These are phyloP conservation scores for Tachina grossa DNA, from an alignment of 2,888 invertebrate genomes.

Conservation along the genomic window DNA sequence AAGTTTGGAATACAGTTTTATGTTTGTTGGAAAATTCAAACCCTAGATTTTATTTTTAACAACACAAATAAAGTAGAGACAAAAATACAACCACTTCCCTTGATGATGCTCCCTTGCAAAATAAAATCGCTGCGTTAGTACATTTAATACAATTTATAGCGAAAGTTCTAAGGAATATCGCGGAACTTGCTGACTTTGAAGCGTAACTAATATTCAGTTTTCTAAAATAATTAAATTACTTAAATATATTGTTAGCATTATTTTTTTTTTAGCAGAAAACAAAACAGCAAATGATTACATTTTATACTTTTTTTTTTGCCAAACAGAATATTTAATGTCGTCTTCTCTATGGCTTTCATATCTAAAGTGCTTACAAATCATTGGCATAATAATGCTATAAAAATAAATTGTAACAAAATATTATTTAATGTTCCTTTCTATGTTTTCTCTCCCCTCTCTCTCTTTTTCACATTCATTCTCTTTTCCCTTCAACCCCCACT, in stretches of 20 bases:
- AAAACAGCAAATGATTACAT: slow-evolving; percentile 15
- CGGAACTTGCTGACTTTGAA: too few relatives aligned
- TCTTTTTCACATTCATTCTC: background rate
- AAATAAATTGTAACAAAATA: slow-evolving; percentile 79
- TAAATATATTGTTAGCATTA: background rate
- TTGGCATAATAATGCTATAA: slow-evolving; percentile 82
- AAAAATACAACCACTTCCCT: too few relatives aligned
- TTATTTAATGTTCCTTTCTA: slow-evolving; percentile 49
- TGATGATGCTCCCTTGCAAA: too few relatives aligned
- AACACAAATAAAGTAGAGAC: too few relatives aligned
- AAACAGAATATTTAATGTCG: slow-evolving; percentile 60
- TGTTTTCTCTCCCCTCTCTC: background rate
- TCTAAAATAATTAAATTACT: background rate
- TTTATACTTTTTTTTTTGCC: background rate
- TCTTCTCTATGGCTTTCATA: slow-evolving; percentile 64
- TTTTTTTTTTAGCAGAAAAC: background rate
- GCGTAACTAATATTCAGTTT: background rate
- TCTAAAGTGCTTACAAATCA: slow-evolving; percentile 75
- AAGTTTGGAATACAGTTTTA: too few relatives aligned
- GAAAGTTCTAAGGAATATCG: too few relatives aligned
- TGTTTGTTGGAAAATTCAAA: too few relatives aligned
- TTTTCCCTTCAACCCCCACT: background rate
- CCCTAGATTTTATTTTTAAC: too few relatives aligned
- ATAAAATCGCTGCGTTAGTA: too few relatives aligned
- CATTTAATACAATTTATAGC: too few relatives aligned